phyloP scores from a whole-genome alignment of 2,113 vertebrate genomes.

The Epinephelus fuscoguttatus region DNA sequence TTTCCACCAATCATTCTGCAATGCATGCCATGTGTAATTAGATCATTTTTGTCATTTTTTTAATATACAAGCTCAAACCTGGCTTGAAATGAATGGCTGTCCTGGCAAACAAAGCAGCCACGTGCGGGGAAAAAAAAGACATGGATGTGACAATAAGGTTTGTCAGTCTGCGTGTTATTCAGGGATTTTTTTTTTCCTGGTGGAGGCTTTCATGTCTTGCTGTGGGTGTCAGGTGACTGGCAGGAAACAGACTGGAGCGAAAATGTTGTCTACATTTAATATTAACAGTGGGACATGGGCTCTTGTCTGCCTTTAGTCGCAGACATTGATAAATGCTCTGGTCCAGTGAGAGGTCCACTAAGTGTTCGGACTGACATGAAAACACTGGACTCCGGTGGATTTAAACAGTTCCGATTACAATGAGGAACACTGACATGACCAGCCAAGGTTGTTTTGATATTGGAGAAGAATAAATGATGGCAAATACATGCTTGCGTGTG shows the following conservation, averaged over 20 bases:
- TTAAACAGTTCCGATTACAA: not conserved
- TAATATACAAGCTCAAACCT: slow-evolving; percentile 38
- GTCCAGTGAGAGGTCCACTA: not conserved
- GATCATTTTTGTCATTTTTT: slow-evolving; percentile 45
- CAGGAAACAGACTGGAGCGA: slow-evolving; percentile 40
- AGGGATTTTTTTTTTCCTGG: slow-evolving; percentile 59
- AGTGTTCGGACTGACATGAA: not conserved
- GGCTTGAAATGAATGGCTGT: slow-evolving; percentile 39
- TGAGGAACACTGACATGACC: not conserved
- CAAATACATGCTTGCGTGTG: not conserved
- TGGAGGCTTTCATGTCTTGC: slow-evolving; percentile 24
- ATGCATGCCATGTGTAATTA: slow-evolving; percentile 50
- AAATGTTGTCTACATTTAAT: slow-evolving; percentile 1
- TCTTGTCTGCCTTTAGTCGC: slow-evolving; percentile 36
- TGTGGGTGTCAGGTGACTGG: slow-evolving; percentile 49
- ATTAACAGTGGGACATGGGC: slow-evolving; percentile 36
- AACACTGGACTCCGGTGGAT: not conserved
- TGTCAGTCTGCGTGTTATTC: slow-evolving; percentile 47
- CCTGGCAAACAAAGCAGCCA: slow-evolving; percentile 35
- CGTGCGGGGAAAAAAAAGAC: slow-evolving; percentile 12
- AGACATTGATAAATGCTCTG: not conserved
- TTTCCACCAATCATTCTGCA: slow-evolving; percentile 19
- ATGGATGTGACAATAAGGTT: slow-evolving; percentile 47
- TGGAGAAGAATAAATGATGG: not conserved
- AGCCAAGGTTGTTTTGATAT: not conserved